phyloP scores from a whole-genome alignment of 2,888 invertebrate species.

The Gandaritis pyraliata region DNA sequence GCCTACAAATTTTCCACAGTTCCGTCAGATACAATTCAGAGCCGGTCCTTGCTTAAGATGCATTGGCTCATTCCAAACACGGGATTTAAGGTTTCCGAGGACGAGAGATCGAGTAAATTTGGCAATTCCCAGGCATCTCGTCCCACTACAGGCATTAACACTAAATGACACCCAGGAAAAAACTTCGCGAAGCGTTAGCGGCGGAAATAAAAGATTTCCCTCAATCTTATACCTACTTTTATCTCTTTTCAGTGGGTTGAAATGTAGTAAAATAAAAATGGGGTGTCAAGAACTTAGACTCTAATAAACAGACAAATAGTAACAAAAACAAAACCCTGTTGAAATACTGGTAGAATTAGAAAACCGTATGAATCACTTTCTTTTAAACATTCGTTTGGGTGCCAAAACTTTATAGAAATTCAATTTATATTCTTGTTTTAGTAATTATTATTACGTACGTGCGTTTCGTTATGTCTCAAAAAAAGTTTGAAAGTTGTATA shows the following conservation, averaged over 20 bases:
- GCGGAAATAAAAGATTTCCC: constrained; percentile 67
- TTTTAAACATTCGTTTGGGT: too few species aligned
- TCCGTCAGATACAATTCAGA: constrained; percentile 70
- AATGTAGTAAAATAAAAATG: constrained; percentile 50
- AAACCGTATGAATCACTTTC: too few species aligned
- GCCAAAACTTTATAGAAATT: too few species aligned
- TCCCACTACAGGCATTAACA: constrained; percentile 79
- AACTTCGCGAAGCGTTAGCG: constrained; percentile 65
- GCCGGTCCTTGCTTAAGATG: constrained; percentile 77
- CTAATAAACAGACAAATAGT: not conserved
- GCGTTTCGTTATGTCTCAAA: too few species aligned
- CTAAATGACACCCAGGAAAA: constrained; percentile 82
- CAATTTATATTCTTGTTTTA: too few species aligned
- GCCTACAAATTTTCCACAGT: constrained; percentile 56
- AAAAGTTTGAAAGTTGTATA: too few species aligned
- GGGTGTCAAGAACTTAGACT: not conserved
- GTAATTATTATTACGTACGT: too few species aligned
- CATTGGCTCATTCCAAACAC: constrained; percentile 79
- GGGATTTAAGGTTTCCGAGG: constrained; percentile 75
- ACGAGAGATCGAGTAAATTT: constrained; percentile 70
- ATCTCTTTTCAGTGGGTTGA: constrained; percentile 51
- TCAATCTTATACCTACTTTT: constrained; percentile 50
- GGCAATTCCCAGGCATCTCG: constrained; percentile 79
- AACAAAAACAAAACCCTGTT: not conserved
- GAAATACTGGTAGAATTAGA: too few species aligned